Evolutionary conservation across 2,888 invertebrate genomes (phyloP).

Genomic region (Phyto melanocephala): DNA sequence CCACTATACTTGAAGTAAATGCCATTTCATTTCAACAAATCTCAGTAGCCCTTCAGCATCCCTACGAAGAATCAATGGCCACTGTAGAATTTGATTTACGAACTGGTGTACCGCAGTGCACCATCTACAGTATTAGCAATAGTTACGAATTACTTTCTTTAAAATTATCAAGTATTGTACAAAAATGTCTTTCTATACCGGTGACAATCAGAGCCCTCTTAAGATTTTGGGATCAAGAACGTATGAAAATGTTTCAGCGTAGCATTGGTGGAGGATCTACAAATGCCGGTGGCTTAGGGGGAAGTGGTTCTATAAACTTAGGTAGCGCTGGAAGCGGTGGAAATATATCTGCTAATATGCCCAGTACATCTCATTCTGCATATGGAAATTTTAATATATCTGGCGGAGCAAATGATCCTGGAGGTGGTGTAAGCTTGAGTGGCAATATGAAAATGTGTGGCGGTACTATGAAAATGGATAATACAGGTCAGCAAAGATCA

Average conservation of each 20-base stretch:
- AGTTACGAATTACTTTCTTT: conserved; percentile 78
- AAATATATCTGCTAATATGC: conserved; percentile 48
- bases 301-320: conserved; percentile 17
- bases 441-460: conserved; percentile 60
- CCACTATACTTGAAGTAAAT: conserved; percentile 94
- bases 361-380: conserved; percentile 78
- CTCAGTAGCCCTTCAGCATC: conserved; percentile 94
- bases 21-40: conserved; percentile 94
- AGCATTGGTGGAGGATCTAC: conserved; percentile 55
- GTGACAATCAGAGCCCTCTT: conserved; percentile 92
- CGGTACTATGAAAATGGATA: conserved; percentile 70
- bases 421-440: conserved; percentile 80
- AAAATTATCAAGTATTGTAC: conserved; percentile 84
- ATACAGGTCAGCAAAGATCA: conserved; percentile 37
- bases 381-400: conserved; percentile 79
- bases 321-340: conserved; percentile 49
- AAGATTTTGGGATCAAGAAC: conserved; percentile 90
- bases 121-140: conserved; percentile 84
- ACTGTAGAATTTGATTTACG: conserved; percentile 93
- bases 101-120: conserved; percentile 89
- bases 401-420: conserved; percentile 82
- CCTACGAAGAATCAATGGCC: conserved; percentile 93
- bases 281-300: conserved; percentile 46
- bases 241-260: conserved; percentile 80
- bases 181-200: conserved; percentile 95